A percentile compares a stretch with the other conserved stretches of the same genome.
phyloP scores from a whole-genome alignment of 2,888 invertebrate species.

The Slavum lentiscoides region DNA sequence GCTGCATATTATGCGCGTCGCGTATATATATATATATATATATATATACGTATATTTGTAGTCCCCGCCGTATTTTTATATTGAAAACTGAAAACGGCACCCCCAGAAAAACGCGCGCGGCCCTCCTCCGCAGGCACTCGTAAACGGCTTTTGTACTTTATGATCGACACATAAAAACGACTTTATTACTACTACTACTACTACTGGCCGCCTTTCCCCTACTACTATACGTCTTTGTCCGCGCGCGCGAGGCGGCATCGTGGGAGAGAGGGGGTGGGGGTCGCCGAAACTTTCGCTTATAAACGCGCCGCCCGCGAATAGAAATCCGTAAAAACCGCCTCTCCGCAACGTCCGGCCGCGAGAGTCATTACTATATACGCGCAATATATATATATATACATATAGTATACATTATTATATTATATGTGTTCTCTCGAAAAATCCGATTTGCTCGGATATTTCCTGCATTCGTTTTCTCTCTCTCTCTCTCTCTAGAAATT shows the following conservation, averaged over 20 bases:
- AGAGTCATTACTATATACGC: too few relatives aligned
- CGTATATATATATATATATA: neutral
- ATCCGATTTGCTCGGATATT: too few relatives aligned
- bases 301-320: conserved; percentile 13
- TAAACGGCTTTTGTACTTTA: conserved; percentile 53
- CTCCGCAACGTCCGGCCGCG: conserved; percentile 8
- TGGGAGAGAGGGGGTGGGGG: too few relatives aligned
- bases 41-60: neutral
- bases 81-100: conserved; percentile 53
- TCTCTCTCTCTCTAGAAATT: neutral
- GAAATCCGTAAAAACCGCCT: conserved; percentile 30
- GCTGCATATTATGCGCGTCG: conserved; percentile 50
- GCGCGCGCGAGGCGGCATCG: too few relatives aligned
- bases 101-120: conserved; percentile 49
- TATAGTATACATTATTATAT: too few relatives aligned
- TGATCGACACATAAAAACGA: conserved; percentile 53
- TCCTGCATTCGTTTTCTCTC: neutral
- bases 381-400: too few relatives aligned
- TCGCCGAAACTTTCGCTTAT: conserved; percentile 20
- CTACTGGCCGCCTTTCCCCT: conserved; percentile 9
- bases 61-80: conserved; percentile 43
- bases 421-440: neutral
- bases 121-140: conserved; percentile 36
- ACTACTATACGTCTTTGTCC: neutral
- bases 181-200: conserved; percentile 35